Percentiles rank a stretch among this genome's conserved stretches.
These are phyloP conservation scores for Bambusicola thoracicus DNA, from an alignment of 2,113 vertebrate genomes.

Conservation along the genomic window DNA sequence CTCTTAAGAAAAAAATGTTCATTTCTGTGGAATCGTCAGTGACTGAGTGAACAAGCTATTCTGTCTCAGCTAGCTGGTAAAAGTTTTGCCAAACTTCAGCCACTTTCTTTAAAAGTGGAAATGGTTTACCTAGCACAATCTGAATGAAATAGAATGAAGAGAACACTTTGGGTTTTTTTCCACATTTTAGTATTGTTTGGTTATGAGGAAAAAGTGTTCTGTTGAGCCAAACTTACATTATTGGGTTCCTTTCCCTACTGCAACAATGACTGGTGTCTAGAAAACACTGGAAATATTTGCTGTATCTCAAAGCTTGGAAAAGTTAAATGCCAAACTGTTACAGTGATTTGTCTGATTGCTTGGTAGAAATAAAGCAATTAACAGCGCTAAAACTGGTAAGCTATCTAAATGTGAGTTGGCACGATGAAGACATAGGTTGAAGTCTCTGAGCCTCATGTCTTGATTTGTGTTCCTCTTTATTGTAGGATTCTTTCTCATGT, in stretches of 20 bases:
- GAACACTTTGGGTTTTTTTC: accelerated
- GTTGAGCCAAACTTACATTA: neutral
- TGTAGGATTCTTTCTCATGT: neutral
- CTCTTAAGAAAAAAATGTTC: neutral
- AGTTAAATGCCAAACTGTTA: neutral
- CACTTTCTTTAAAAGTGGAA: neutral
- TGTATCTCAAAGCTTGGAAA: neutral
- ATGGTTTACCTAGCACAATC: neutral
- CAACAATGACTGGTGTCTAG: neutral
- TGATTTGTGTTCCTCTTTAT: neutral
- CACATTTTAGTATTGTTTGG: neutral
- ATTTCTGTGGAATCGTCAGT: neutral
- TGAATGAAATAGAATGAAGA: neutral
- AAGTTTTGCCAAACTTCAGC: neutral
- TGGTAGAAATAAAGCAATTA: neutral
- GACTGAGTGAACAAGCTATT: neutral
- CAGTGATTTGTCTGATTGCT: neutral
- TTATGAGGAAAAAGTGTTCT: neutral
- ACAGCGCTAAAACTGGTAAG: neutral
- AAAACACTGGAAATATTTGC: neutral
- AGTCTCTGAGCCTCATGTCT: neutral
- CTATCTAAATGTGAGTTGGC: neutral
- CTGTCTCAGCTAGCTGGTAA: neutral
- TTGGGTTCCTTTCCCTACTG: neutral
- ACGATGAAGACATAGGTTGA: accelerated